A percentile compares a stretch with the other conserved stretches of the same genome.
These are phyloP conservation scores for Promerops cafer DNA, from an alignment of 2,113 vertebrate genomes.

Conservation along the genomic window DNA sequence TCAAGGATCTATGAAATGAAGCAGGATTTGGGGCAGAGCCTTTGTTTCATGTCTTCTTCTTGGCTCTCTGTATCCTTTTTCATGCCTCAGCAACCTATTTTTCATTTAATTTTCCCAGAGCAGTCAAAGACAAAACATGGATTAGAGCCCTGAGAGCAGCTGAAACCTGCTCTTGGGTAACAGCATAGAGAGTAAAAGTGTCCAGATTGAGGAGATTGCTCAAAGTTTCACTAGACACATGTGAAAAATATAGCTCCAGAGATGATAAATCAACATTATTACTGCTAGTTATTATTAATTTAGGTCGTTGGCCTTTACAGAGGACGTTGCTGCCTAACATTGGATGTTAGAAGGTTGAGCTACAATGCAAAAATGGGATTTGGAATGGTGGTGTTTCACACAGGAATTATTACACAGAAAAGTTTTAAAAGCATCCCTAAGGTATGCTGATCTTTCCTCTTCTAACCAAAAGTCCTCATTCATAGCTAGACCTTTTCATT, in stretches of 20 bases:
- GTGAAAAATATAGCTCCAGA: not conserved
- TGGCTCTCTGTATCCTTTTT: not conserved
- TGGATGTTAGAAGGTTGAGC: not conserved
- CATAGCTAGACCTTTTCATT: too few species aligned
- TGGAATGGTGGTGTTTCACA: not conserved
- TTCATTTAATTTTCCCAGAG: not conserved
- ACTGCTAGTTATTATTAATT: not conserved
- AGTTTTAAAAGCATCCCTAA: not conserved
- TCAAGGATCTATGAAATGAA: not conserved
- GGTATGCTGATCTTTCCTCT: not conserved
- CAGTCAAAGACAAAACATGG: not conserved
- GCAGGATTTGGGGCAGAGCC: not conserved
- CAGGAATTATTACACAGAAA: not conserved
- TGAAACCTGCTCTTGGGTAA: not conserved
- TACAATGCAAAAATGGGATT: not conserved
- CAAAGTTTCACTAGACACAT: not conserved
- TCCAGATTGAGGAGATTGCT: not conserved
- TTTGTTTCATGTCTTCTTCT: not conserved
- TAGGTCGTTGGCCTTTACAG: not conserved
- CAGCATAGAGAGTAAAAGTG: not conserved
- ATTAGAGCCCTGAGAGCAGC: not conserved
- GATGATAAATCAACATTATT: not conserved
- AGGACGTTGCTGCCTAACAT: not conserved
- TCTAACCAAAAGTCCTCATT: not conserved
- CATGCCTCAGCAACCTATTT: not conserved